phyloP scores from a whole-genome alignment of 2,888 invertebrate species.

The Pterostichus madidus region DNA sequence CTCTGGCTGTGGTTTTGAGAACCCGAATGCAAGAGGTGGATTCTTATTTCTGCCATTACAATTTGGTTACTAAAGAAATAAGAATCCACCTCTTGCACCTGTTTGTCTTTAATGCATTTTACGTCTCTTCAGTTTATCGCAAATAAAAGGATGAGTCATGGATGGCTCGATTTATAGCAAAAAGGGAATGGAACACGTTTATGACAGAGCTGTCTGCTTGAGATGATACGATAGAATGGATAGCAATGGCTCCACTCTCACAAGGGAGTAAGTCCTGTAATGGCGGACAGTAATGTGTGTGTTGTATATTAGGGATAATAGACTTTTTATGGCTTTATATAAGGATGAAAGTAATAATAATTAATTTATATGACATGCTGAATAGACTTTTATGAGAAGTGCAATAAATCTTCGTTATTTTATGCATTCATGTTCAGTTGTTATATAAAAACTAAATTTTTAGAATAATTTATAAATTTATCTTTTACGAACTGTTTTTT shows the following conservation, averaged over 20 bases:
- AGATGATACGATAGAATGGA: slow-evolving; percentile 1
- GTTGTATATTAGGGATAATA: slow-evolving; percentile 3
- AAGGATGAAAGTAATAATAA: not conserved
- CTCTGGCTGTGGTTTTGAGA: too few relatives aligned
- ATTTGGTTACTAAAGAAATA: not conserved
- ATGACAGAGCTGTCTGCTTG: slow-evolving; percentile 8
- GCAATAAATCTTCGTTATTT: too few relatives aligned
- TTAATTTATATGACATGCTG: not conserved
- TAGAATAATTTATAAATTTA: too few relatives aligned
- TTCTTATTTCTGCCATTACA: too few relatives aligned
- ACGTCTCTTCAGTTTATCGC: slow-evolving; percentile 10
- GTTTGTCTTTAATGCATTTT: not conserved
- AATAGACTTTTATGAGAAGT: not conserved
- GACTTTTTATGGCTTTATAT: not conserved
- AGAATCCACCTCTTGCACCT: not conserved
- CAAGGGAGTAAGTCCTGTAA: not conserved
- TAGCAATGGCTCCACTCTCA: not conserved
- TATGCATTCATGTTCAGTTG: too few relatives aligned
- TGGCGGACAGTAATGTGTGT: not conserved
- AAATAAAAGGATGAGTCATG: slow-evolving; percentile 11
- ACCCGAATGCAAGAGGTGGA: too few relatives aligned
- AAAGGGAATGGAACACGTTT: slow-evolving; percentile 1
- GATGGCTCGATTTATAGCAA: slow-evolving; percentile 1
- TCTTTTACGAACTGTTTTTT: too few relatives aligned
- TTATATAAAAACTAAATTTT: too few relatives aligned